Conservation (phyloP, 2,797 vertebrate genomes). For the Gila robusta region DNA sequence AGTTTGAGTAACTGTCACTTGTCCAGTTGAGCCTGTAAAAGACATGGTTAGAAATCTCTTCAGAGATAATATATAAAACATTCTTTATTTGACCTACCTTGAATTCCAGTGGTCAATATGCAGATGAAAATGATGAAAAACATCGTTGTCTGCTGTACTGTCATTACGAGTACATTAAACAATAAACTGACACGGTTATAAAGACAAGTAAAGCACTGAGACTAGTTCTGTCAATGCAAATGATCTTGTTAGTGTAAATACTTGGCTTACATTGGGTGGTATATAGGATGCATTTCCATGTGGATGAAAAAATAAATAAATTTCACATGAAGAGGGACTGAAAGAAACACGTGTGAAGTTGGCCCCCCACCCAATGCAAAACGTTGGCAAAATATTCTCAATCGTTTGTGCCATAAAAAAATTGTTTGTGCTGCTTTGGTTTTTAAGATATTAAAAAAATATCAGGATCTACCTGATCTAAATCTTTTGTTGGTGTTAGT, state of each 20-base stretch:
- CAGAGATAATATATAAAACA: not conserved
- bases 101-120: not conserved
- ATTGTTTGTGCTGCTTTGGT: no score
- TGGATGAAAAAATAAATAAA: no score
- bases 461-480: no score
- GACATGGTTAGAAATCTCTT: not conserved
- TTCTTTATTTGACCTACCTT: not conserved
- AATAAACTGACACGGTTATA: slow-evolving; percentile 1
- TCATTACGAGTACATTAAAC: not conserved
- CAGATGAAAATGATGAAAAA: slow-evolving; percentile 5
- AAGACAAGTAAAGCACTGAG: not conserved
- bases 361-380: no score
- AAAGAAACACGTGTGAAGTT: no score
- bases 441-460: no score
- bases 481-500: not conserved
- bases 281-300: not conserved
- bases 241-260: not conserved
- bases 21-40: slow-evolving; percentile 12
- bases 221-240: slow-evolving; percentile 10
- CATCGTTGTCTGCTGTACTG: slow-evolving; percentile 4
- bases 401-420: no score
- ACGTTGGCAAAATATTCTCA: no score
- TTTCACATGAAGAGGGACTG: no score
- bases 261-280: not conserved
- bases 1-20: slow-evolving; percentile 5